Conservation (phyloP, 2,113 vertebrate species). For the Campylorhamphus procurvoides region DNA sequence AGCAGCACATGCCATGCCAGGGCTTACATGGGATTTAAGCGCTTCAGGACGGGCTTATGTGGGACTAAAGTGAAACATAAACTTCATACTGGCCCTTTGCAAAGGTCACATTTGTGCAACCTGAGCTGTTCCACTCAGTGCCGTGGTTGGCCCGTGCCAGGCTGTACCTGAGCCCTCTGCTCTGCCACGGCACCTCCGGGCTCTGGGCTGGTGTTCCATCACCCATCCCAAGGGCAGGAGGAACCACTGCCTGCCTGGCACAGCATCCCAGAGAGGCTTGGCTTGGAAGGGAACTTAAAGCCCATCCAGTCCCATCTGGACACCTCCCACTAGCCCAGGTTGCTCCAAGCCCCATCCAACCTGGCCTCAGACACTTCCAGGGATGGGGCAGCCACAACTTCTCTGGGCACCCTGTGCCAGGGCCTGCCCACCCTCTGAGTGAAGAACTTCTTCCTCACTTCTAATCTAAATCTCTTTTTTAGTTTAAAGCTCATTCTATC, state of each 20-base stretch:
- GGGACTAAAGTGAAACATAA: constrained; percentile 40
- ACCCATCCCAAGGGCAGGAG: not conserved
- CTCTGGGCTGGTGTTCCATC: not conserved
- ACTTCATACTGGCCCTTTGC: constrained; percentile 9
- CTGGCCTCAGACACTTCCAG: not conserved
- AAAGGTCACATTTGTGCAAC: not conserved
- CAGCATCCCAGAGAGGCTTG: not conserved
- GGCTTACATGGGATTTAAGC: constrained; percentile 52
- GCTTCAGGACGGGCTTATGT: constrained; percentile 17
- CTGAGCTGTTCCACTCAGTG: not conserved
- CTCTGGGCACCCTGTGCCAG: not conserved
- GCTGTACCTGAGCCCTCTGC: not conserved
- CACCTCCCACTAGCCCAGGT: not conserved
- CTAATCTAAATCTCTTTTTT: not conserved
- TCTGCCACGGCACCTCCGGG: not conserved
- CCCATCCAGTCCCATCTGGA: not conserved
- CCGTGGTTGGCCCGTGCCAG: accelerated
- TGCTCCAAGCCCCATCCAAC: not conserved
- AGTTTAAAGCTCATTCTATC: not conserved
- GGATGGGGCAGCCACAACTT: not conserved
- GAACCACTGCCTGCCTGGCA: accelerated
- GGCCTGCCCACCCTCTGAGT: not conserved
- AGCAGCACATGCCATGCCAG: constrained; percentile 7
- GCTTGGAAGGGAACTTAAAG: not conserved
- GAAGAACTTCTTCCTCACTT: not conserved